Conservation (phyloP, 1,140 invertebrate species). For the Bombus huntii region DNA sequence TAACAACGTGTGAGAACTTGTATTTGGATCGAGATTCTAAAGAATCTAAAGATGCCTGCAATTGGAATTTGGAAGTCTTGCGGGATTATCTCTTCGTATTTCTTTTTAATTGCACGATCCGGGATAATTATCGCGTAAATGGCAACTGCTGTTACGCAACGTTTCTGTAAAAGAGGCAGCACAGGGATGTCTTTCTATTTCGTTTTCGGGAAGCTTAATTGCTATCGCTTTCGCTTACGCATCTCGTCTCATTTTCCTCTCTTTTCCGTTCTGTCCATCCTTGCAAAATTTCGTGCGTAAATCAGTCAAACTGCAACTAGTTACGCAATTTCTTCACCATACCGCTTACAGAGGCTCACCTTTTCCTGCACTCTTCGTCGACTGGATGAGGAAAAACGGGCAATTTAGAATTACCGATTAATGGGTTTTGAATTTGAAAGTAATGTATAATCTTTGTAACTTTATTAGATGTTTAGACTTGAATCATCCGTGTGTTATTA, state of each 20-base stretch:
- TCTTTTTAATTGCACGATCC: not conserved
- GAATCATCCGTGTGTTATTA: too few species aligned
- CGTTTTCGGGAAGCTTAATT: not conserved
- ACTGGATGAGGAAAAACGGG: too few species aligned
- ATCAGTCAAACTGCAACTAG: not conserved
- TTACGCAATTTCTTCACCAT: constrained; percentile 15
- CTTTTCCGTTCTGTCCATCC: not conserved
- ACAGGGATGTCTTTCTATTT: not conserved
- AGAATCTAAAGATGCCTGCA: too few species aligned
- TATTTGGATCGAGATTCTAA: not conserved
- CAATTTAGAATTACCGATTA: too few species aligned
- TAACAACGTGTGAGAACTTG: not conserved
- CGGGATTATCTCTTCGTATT: too few species aligned
- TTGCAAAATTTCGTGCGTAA: constrained; percentile 24
- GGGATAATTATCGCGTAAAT: constrained; percentile 11
- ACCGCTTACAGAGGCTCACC: not conserved
- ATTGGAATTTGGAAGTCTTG: not conserved
- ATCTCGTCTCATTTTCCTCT: not conserved
- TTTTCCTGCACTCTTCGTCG: not conserved
- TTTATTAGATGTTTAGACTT: too few species aligned
- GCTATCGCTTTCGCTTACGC: not conserved
- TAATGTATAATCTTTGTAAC: too few species aligned
- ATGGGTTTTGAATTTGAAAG: too few species aligned
- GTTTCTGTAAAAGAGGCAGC: not conserved
- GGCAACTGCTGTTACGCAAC: not conserved